These are phyloP conservation scores for Stratiolaelaps scimitus DNA, from an alignment of 1,140 invertebrate genomes.

Conservation along the genomic window DNA sequence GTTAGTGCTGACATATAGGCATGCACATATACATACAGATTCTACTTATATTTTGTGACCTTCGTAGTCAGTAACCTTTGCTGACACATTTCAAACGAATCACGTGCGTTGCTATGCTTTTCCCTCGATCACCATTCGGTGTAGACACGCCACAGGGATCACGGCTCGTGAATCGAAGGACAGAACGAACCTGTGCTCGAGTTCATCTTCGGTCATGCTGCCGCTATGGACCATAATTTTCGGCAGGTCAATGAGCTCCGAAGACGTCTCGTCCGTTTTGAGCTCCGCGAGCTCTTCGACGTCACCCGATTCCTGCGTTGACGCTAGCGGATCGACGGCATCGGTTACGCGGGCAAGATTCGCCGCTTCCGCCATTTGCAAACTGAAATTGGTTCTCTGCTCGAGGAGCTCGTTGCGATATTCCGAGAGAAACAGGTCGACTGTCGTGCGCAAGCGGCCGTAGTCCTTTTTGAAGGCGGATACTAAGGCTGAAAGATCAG, in stretches of 20 bases:
- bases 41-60: too few relatives aligned
- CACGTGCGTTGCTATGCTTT: too few relatives aligned
- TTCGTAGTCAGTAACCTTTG: too few relatives aligned
- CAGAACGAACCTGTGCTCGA: neutral
- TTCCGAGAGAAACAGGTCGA: neutral
- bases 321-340: too few relatives aligned
- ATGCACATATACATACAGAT: too few relatives aligned
- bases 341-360: too few relatives aligned
- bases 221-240: constrained; percentile 19
- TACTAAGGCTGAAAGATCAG: neutral
- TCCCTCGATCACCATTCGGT: too few relatives aligned
- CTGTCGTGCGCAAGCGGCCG: neutral
- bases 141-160: too few relatives aligned
- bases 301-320: too few relatives aligned
- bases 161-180: neutral
- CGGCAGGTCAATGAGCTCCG: constrained; percentile 17
- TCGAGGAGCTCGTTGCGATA: constrained; percentile 7
- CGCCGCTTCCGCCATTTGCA: neutral
- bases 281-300: neutral
- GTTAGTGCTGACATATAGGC: too few relatives aligned
- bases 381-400: neutral
- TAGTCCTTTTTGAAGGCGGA: neutral
- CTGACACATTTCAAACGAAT: too few relatives aligned
- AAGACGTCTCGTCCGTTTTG: neutral
- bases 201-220: constrained; percentile 24